These are phyloP conservation scores for Poeciliopsis infans DNA, from an alignment of 2,797 vertebrate species.

Conservation along the genomic window DNA sequence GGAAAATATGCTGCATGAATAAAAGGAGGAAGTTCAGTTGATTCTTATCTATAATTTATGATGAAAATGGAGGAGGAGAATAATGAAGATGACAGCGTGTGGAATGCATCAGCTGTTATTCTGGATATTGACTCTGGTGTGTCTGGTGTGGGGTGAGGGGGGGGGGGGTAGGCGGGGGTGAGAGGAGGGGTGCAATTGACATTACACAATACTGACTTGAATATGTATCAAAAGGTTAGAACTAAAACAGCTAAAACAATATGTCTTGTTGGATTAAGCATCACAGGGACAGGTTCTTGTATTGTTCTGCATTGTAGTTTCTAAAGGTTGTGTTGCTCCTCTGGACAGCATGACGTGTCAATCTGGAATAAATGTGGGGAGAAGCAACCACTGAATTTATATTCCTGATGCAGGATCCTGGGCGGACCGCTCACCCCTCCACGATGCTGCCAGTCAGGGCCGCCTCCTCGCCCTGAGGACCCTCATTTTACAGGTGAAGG, in stretches of 20 bases:
- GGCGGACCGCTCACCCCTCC: constrained; percentile 93
- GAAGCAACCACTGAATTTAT: constrained; percentile 13
- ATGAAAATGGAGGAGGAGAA: constrained; percentile 51
- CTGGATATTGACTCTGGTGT: constrained; percentile 85
- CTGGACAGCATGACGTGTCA: neutral
- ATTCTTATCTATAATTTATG: constrained; percentile 46
- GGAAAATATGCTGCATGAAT: constrained; percentile 48
- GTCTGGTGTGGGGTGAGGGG: neutral
- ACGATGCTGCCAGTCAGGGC: constrained; percentile 94
- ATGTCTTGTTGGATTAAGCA: neutral
- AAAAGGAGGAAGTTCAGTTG: constrained; percentile 19
- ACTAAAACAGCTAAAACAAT: neutral
- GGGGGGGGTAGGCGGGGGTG: neutral
- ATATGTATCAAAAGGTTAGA: constrained; percentile 11
- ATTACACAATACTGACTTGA: neutral
- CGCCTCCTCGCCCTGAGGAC: constrained; percentile 92
- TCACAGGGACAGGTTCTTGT: neutral
- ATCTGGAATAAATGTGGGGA: neutral
- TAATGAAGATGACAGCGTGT: constrained; percentile 71
- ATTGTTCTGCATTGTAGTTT: neutral
- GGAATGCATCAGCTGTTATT: constrained; percentile 79
- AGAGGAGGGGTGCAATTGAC: neutral
- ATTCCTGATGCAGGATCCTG: constrained; percentile 85
- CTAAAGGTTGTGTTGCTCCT: neutral
- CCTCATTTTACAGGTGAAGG: constrained; percentile 89